These are phyloP conservation scores for Eulemur macaco DNA, from an alignment of 2,113 vertebrate genomes.

Conservation along the genomic window DNA sequence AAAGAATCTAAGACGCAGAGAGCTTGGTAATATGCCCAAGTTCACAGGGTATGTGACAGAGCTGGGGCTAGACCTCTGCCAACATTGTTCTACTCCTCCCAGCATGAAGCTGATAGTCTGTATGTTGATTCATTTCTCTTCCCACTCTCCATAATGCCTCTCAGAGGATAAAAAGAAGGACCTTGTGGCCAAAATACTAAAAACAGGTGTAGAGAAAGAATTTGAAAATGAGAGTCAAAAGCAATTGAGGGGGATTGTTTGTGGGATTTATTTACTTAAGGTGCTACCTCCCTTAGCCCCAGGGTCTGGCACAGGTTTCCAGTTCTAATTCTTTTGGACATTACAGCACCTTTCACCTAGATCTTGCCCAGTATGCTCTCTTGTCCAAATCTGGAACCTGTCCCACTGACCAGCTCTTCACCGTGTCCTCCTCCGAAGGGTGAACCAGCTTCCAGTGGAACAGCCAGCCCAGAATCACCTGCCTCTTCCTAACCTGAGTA, in stretches of 20 bases:
- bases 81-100: neutral
- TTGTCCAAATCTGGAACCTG: neutral
- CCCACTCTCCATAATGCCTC: neutral
- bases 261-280: neutral
- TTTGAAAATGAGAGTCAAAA: neutral
- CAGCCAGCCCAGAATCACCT: neutral
- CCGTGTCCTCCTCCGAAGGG: neutral
- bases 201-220: neutral
- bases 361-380: neutral
- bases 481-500: neutral
- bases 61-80: neutral
- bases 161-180: neutral
- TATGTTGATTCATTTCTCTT: neutral
- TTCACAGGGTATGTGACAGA: neutral
- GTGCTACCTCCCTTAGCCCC: neutral
- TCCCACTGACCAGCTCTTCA: neutral
- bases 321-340: neutral
- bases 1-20: neutral
- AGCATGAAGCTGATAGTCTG: neutral
- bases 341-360: neutral
- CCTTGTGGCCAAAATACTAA: neutral
- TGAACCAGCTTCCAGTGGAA: neutral
- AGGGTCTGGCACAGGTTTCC: neutral
- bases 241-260: neutral
- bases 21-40: neutral